Percentiles rank a stretch among this genome's conserved stretches.
phyloP scores from a whole-genome alignment of 2,797 vertebrate genomes.

The Gorsachius magnificus region DNA sequence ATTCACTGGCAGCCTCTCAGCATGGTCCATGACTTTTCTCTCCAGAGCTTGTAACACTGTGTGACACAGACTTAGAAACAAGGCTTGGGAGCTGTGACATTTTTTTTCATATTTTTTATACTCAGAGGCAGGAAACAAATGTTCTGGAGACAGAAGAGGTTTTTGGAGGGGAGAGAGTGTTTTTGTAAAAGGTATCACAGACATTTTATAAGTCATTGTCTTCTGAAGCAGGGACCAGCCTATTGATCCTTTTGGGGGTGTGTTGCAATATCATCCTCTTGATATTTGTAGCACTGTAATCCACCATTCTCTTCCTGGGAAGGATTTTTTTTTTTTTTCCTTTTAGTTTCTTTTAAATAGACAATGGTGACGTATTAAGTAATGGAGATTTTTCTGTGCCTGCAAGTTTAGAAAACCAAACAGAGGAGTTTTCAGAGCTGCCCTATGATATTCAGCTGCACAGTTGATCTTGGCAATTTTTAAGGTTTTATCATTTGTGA shows the following conservation, averaged over 20 bases:
- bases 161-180: background rate
- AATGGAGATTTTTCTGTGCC: background rate
- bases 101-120: background rate
- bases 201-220: background rate
- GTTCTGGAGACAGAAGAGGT: background rate
- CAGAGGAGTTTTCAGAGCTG: background rate
- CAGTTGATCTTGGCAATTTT: background rate
- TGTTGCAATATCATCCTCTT: background rate
- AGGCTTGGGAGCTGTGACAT: background rate
- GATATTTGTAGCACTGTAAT: background rate
- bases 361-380: background rate
- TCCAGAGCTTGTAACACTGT: background rate
- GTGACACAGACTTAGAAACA: background rate
- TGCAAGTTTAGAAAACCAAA: background rate
- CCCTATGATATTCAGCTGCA: background rate
- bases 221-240: background rate
- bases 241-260: background rate
- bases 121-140: background rate
- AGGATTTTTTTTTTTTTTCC: background rate
- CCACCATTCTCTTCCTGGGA: background rate
- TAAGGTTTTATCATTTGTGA: background rate
- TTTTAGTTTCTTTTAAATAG: background rate
- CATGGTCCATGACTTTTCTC: background rate
- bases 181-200: background rate
- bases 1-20: rapidly evolving